Percentiles rank a stretch among this genome's conserved stretches.
Conservation (phyloP, 2,797 vertebrate genomes). For the Heteromormyrus szaboi region DNA sequence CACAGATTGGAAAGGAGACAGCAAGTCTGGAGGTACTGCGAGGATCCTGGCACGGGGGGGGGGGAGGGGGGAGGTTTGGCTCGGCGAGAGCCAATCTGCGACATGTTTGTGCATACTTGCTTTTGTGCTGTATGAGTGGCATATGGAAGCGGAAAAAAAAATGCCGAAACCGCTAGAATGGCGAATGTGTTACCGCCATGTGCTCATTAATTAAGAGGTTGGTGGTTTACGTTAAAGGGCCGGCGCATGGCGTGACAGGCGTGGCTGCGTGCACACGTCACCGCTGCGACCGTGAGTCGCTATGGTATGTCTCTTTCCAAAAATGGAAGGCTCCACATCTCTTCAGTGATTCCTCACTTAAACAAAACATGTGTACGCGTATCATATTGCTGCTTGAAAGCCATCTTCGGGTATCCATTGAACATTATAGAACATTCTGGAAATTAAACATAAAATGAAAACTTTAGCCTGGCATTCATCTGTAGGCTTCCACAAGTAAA, state of each 20-base stretch:
- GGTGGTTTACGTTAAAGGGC: constrained; percentile 14
- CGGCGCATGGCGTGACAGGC: not conserved
- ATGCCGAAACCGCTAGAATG: constrained; percentile 12
- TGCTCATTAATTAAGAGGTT: constrained; percentile 28
- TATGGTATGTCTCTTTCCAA: not conserved
- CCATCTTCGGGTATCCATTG: not conserved
- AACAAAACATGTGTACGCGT: not conserved
- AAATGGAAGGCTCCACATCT: not conserved
- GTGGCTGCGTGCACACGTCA: not conserved
- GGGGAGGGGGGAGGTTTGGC: constrained; percentile 74
- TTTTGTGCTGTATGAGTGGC: constrained; percentile 81
- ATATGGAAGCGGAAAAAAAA: constrained; percentile 65
- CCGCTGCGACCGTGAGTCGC: not conserved
- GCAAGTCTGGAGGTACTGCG: constrained; percentile 83
- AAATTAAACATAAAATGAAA: not conserved
- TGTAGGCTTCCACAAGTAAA: not conserved
- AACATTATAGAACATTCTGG: not conserved
- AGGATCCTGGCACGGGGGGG: constrained; percentile 68
- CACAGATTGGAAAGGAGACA: constrained; percentile 86
- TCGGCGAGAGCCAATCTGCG: constrained; percentile 80
- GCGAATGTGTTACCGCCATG: constrained; percentile 16
- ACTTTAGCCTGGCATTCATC: not conserved
- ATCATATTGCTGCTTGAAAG: not conserved
- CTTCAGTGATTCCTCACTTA: not conserved
- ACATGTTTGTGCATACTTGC: constrained; percentile 80